These are phyloP conservation scores for Gadus macrocephalus DNA, from an alignment of 2,113 vertebrate species.

Conservation along the genomic window DNA sequence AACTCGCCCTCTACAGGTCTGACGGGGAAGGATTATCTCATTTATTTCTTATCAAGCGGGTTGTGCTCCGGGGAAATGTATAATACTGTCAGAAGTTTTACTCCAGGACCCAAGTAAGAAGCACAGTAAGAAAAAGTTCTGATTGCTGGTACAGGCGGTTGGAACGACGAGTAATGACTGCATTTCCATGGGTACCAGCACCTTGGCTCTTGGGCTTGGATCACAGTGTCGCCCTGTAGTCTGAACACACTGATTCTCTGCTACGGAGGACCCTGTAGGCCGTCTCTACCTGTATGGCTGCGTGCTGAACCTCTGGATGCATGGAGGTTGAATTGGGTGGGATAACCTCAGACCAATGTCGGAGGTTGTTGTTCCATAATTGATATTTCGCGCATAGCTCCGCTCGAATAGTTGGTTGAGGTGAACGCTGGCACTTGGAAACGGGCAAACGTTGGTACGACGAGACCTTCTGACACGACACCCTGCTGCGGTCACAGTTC, in stretches of 20 bases:
- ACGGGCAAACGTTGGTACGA: too few species aligned
- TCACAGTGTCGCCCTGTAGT: too few species aligned
- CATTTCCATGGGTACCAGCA: too few species aligned
- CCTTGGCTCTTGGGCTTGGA: too few species aligned
- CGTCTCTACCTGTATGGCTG: too few species aligned
- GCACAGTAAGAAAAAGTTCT: conserved; percentile 20
- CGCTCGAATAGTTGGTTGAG: not conserved
- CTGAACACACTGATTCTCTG: too few species aligned
- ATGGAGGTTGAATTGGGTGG: not conserved
- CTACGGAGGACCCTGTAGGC: too few species aligned
- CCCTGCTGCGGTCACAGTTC: too few species aligned
- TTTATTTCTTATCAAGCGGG: conserved; percentile 56
- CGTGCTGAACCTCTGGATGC: too few species aligned
- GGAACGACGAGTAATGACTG: too few species aligned
- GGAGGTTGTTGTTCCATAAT: not conserved
- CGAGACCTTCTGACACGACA: too few species aligned
- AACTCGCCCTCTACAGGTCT: conserved; percentile 34
- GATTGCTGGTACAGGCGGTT: too few species aligned
- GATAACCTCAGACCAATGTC: not conserved
- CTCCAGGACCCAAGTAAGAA: conserved; percentile 41
- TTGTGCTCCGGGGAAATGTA: conserved; percentile 42
- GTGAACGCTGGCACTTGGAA: not conserved
- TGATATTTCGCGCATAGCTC: not conserved
- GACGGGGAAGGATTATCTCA: conserved; percentile 51
- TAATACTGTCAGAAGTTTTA: conserved; percentile 34